Base-by-base conservation (phyloP, 2,113 vertebrate genomes). In the Cygnus buccinator region DNA sequence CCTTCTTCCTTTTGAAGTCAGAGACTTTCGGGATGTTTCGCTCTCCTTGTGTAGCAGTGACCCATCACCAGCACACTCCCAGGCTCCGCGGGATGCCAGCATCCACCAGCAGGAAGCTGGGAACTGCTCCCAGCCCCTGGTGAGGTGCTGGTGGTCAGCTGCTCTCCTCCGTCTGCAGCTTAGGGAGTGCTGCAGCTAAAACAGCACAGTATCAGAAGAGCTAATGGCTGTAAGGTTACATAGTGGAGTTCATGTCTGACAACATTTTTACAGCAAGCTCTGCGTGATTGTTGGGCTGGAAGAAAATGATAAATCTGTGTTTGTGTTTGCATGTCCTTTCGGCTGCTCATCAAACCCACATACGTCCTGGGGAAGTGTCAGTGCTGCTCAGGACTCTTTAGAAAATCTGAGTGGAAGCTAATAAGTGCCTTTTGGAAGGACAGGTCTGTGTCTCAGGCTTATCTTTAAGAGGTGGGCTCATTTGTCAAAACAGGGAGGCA, bases 21-120 rank as follows among this genome's bases (percentile, higher is more conserved):
- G 39, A 71, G 15, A 5, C 35, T 10, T 52, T 44, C 10, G 13
- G 22, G 35, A 52, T 33, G 35, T 37, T 78, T 48, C 29, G 26
- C 5, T 93, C 63, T 87, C 15, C 13, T 5, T 31, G 0, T 21
- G 21, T 21, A 66, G 73, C 55, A 0, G 2, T 1, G 2, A 31
- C 9, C 25, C 13, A 18, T 1, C 18, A 21, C 37, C 70, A 41
- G 54, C 37, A 67, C 37, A 5, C 35, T 90, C 20, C 19, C 22
- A 59, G 75, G 22, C 0, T 1, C 29, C 15, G 6, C 19, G 26
- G 62, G 37, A 26, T 28, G 26, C 26, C 26, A 13, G 26, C 62
- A 41, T 26, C 62, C 37, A 65, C 16, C 26, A 29, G 26, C 18
- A 12, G 39, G 26, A 41, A 11, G 12, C 37, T 41, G 39, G 29